Evolutionary conservation across 2,797 vertebrate genomes (phyloP), one percentile per base, ranked within the genome.

Genomic region (Otolemur crassicaudatus): DNA sequence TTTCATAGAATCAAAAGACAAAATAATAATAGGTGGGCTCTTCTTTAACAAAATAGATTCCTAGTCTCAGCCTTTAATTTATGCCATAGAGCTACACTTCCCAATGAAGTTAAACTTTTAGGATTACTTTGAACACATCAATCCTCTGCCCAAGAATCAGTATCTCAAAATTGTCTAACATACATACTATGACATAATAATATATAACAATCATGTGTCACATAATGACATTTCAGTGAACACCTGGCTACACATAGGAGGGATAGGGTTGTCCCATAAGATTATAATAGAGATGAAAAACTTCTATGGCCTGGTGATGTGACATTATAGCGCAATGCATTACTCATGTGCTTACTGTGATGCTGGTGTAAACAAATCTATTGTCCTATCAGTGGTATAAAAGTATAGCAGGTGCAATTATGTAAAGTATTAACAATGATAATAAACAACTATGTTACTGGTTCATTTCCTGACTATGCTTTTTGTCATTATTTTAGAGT

Each of bases 1-100:
- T 90, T 65, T 95, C 29, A 61, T 22, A 53, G 70, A 82, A 80
- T n/a, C n/a, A 80, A 85, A 63, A 63, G 70, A 90, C 87, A 8
- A 87, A 31, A 31, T 86, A 70, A 23, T 29, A 37, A 65, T 12
- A 27, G 23, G 1, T 27, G 2, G 27, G 5, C 5, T 89, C 31
- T n/a, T 80, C 40, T 19, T 34, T 82, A 90, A 70, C 9, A 40
- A 65, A 85, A 61, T 60, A 14, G 20, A 67, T 37, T 46, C 27
- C 4, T 8, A 37, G 12, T 65, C 63, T 87, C 31, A 56, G 63
- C 9, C 6, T 12, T 72, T 31, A 82, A 4, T 87, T 73, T 80
- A 29, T 43, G 9, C 23, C 49, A 60, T 61, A 65, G 19, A 85
- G 12, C 3, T 69, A 37, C 14, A 82, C 22, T 70, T 73, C 43